Evolutionary conservation across 1,140 invertebrate genomes (phyloP), one percentile per base, ranked within the genome.

Genomic region (Euwallacea similis): DNA sequence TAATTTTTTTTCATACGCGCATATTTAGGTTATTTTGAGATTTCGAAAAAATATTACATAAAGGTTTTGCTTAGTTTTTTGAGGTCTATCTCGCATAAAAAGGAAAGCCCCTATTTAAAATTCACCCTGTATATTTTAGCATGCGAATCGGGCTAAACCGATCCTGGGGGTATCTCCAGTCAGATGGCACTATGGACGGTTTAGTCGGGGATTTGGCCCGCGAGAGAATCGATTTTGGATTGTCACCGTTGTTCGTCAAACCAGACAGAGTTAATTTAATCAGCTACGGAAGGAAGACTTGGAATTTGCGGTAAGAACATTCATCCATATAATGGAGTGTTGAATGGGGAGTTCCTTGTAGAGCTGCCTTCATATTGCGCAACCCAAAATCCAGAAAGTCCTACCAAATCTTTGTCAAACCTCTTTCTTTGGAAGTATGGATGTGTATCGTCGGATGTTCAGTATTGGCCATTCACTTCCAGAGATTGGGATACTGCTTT

Each of bases 171-270:
- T 89, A 89, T 75, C 42, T 65, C 33, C 65, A 84, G 42, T 81
- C 84, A 42, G 88, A 90, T 79, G 88, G 88, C 1, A 83, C 83
- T n/a, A 89, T 87, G 70, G 88, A 89, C 74, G 89, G 89, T 6
- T 86, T 90, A 81, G 84, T 90, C 11, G 87, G 87, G 0, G 83
- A 85, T 0, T 81, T 90, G 67, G 81, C 86, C 54, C 79, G 83
- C 11, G 84, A 83, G 10, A 79, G 85, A 59, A 83, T 87, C 3
- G 89, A 91, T 72, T 84, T 90, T 47, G 86, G 87, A 11, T 84
- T 83, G 2, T 82, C 87, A 0, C 86, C 88, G 9, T 80, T 89
- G 59, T 87, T 87, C 76, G 86, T 86, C 66, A 84, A 86, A 76
- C 61, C 76, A 9, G 87, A 89, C 74, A 79, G 90, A 76, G 74